A percentile compares a stretch with the other conserved stretches of the same genome.
Conservation (phyloP, 1,140 invertebrate genomes). For the Diorhabda carinulata region DNA sequence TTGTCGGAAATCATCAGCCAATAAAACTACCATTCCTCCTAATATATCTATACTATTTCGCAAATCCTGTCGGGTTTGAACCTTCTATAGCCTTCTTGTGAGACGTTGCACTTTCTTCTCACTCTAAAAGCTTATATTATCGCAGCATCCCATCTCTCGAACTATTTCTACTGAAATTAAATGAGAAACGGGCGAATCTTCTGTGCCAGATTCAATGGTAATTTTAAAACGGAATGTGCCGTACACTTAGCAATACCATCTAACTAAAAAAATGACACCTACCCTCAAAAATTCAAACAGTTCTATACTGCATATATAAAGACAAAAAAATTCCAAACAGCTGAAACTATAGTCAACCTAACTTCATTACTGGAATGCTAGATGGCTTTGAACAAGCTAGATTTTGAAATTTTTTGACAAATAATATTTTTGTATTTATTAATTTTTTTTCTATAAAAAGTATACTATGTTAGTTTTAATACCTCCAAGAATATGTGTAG, state of each 20-base stretch:
- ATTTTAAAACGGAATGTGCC: constrained; percentile 42
- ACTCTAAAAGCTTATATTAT: constrained; percentile 37
- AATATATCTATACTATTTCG: constrained; percentile 22
- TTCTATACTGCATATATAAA: no score
- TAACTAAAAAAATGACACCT: no score
- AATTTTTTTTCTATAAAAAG: no score
- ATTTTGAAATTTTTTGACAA: no score
- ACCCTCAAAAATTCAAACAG: no score
- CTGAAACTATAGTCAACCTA: no score
- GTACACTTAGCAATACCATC: constrained; percentile 18
- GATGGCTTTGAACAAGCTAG: no score
- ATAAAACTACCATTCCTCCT: constrained; percentile 40
- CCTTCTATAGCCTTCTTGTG: constrained; percentile 47
- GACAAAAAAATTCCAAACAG: no score
- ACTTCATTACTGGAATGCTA: no score
- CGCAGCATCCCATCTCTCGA: constrained; percentile 41
- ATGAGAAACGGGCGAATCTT: constrained; percentile 30
- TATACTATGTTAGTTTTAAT: no score
- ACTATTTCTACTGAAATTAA: constrained; percentile 32
- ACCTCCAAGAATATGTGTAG: no score
- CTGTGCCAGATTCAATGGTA: constrained; percentile 38
- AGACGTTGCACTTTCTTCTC: constrained; percentile 48
- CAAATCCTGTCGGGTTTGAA: constrained; percentile 44
- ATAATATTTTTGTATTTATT: no score
- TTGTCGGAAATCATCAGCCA: constrained; percentile 53